Evolutionary conservation across 2,113 vertebrate species (phyloP), one percentile per base, ranked within the genome.

Genomic region (Sarotherodon lohbergeri): DNA sequence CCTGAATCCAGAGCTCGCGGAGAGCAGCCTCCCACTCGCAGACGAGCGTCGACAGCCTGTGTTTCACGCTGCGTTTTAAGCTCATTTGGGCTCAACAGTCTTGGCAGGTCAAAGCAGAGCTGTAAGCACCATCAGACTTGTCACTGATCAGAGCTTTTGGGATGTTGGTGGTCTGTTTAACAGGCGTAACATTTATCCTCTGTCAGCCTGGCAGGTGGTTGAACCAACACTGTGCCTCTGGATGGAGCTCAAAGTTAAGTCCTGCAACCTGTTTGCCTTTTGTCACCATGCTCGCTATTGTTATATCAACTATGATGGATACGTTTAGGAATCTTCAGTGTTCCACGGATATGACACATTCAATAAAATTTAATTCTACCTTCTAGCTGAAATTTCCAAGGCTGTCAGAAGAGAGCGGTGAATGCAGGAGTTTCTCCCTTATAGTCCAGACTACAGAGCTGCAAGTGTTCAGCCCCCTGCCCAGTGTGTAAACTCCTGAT

Each of bases 11-110:
- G 34, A 78, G 85, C 84, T 88, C 41, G 85, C 16, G 61, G 84
- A 13, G 39, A 83, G 57, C 73, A 57, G 71, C 80, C 76, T 83
- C 83, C 82, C 68, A 46, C 82, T 78, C 52, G 4, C 88, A 84
- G 88, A 87, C 17, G 78, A 86, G 66, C 27, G 54, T 86, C 17
- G 16, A 90, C 91, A 89, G 89, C 43, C 29, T 81, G 87, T 56
- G 82, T 92, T 93, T 94, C 91, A 89, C 68, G 89, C 87, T 88
- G 93, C 3, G 59, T 90, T 89, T 91, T 81, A 89, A 93, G 91
- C 93, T 93, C 84, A 90, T 94, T 93, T 93, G 90, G 86, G 87
- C 88, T 91, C 89, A 79, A 50, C 76, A 63, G 81, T 86, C 63
- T 91, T 91, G 91, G 91, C 88, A 90, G 86, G 91, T 89, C 86